These are phyloP conservation scores for Diplolepis rosae DNA, from an alignment of 2,888 invertebrate species.

Conservation along the genomic window DNA sequence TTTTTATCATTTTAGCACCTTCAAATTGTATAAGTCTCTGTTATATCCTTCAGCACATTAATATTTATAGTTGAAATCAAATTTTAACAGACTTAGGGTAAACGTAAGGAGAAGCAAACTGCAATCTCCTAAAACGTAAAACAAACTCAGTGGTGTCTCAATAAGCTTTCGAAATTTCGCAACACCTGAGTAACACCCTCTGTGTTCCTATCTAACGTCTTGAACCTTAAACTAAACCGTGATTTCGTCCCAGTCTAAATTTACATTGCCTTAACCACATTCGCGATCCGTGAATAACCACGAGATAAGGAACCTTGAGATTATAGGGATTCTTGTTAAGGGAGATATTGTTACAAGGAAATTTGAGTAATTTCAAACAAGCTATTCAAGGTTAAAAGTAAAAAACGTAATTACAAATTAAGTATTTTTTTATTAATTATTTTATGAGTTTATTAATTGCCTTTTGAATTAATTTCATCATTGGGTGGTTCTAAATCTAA, in stretches of 20 bases:
- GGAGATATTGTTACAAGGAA: too few species aligned
- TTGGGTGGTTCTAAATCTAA: too few species aligned
- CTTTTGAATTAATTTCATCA: too few species aligned
- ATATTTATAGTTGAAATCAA: slow-evolving; percentile 53
- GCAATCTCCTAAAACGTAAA: slow-evolving; percentile 50
- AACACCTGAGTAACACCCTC: slow-evolving; percentile 45
- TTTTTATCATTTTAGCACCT: background rate
- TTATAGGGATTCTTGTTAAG: background rate
- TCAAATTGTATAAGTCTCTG: background rate
- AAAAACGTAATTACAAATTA: too few species aligned
- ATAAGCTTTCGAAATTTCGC: slow-evolving; percentile 52
- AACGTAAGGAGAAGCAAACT: slow-evolving; percentile 49
- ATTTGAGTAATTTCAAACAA: too few species aligned
- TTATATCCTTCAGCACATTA: slow-evolving; percentile 34
- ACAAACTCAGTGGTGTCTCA: slow-evolving; percentile 50
- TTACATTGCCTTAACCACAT: slow-evolving; percentile 51
- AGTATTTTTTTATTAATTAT: too few species aligned
- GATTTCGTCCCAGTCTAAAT: slow-evolving; percentile 39
- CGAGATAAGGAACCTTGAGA: slow-evolving; percentile 39
- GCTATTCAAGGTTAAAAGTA: too few species aligned
- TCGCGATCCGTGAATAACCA: slow-evolving; percentile 48
- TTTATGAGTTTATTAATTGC: too few species aligned
- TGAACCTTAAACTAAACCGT: slow-evolving; percentile 43
- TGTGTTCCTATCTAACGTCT: slow-evolving; percentile 30
- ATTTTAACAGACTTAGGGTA: slow-evolving; percentile 47